These are phyloP conservation scores for Esox masquinongy DNA, from an alignment of 2,797 vertebrate species.

Conservation along the genomic window DNA sequence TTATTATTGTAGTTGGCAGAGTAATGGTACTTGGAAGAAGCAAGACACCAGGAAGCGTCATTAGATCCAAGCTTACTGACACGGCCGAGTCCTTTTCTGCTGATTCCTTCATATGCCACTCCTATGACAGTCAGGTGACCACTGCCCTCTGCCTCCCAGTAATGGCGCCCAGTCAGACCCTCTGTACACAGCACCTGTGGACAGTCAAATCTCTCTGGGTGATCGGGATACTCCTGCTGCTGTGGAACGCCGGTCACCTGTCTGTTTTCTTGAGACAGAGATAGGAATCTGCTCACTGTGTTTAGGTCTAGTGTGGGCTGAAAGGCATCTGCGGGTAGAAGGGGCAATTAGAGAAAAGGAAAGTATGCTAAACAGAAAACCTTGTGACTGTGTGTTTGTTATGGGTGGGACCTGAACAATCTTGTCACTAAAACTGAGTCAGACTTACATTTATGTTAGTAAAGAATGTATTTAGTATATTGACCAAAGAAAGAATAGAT, in stretches of 20 bases:
- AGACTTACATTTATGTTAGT: not conserved
- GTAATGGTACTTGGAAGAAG: not conserved
- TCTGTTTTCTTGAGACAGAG: slow-evolving; percentile 28
- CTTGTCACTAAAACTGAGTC: not conserved
- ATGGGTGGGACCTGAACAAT: not conserved
- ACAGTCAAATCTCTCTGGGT: slow-evolving; percentile 32
- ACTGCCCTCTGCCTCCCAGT: slow-evolving; percentile 38
- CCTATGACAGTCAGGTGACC: not conserved
- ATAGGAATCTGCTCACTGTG: slow-evolving; percentile 19
- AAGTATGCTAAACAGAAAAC: not conserved
- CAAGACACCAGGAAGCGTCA: not conserved
- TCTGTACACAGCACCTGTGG: slow-evolving; percentile 35
- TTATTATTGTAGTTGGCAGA: not conserved
- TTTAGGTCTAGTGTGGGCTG: slow-evolving; percentile 25
- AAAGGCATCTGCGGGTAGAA: slow-evolving; percentile 25
- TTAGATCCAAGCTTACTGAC: accelerated
- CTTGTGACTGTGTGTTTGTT: not conserved
- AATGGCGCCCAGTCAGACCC: slow-evolving; percentile 27
- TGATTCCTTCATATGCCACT: slow-evolving; percentile 27
- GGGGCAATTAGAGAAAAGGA: not conserved
- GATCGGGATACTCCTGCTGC: slow-evolving; percentile 27
- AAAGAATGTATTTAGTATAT: not conserved
- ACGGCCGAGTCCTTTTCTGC: slow-evolving; percentile 20
- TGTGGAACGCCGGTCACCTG: slow-evolving; percentile 4
- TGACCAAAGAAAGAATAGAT: not conserved